Percentiles rank a stretch among this genome's conserved stretches.
Evolutionary conservation across 1,140 invertebrate species (phyloP).

Genomic region (Schmidtea mediterranea): DNA sequence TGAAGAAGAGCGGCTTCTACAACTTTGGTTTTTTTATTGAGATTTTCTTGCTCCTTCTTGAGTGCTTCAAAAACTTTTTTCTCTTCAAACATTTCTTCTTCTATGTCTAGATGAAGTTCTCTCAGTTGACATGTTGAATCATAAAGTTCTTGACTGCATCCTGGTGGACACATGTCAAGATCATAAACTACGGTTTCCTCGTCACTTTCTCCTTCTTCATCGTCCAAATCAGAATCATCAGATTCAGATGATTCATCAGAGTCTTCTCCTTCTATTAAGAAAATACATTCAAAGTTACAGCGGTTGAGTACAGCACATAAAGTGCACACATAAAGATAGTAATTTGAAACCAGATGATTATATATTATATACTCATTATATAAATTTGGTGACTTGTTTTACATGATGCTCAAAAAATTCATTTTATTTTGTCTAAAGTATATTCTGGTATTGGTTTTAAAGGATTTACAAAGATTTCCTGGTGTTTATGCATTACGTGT

Average conservation of each 20-base stretch:
- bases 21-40: slow-evolving; percentile 22
- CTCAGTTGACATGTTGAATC: slow-evolving; percentile 20
- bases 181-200: slow-evolving; percentile 31
- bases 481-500: no score
- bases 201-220: slow-evolving; percentile 11
- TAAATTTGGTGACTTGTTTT: no score
- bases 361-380: no score
- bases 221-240: slow-evolving; percentile 12
- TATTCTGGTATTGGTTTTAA: no score
- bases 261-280: slow-evolving; percentile 21
- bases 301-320: neutral
- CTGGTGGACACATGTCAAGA: slow-evolving; percentile 43
- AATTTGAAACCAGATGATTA: no score
- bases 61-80: slow-evolving; percentile 21
- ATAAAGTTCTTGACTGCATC: slow-evolving; percentile 34
- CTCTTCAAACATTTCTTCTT: slow-evolving; percentile 17
- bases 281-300: neutral
- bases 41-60: slow-evolving; percentile 22
- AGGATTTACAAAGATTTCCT: no score
- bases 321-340: neutral
- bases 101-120: slow-evolving; percentile 19
- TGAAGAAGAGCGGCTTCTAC: slow-evolving; percentile 18
- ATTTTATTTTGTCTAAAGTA: no score
- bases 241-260: slow-evolving; percentile 23
- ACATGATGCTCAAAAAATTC: no score